These are phyloP conservation scores for Sycon ciliatum DNA, from an alignment of 37 sponge, comb jelly and placozoan species.

Conservation along the genomic window DNA sequence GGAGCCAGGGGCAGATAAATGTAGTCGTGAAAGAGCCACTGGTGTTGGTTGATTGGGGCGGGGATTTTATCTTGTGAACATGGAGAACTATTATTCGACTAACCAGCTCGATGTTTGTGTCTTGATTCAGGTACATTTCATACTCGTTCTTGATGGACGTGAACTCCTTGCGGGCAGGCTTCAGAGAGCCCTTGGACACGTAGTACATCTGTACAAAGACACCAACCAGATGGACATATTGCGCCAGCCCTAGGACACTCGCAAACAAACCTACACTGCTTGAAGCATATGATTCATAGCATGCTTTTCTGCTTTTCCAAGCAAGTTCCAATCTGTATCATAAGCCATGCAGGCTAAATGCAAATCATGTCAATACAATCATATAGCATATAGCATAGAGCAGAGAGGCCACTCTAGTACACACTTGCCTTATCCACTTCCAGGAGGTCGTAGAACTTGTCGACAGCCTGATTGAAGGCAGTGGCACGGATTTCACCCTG, in stretches of 20 bases:
- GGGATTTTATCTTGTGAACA: too few relatives aligned
- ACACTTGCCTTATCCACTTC: constrained; percentile 60
- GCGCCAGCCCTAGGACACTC: not conserved
- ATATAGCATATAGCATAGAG: constrained; percentile 1
- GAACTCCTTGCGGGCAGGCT: constrained; percentile 79
- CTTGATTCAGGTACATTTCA: constrained; percentile 58
- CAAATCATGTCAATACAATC: not conserved
- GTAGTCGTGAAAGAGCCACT: too few relatives aligned
- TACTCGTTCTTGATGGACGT: constrained; percentile 79
- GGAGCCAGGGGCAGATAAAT: too few relatives aligned
- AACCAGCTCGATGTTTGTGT: constrained; percentile 68
- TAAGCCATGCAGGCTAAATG: not conserved
- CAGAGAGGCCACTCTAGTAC: not conserved
- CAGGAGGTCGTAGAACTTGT: constrained; percentile 43
- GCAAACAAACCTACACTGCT: constrained; percentile 1
- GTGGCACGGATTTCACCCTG: constrained; percentile 73
- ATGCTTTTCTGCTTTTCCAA: too few relatives aligned
- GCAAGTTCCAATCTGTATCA: not conserved
- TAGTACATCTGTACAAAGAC: constrained; percentile 52
- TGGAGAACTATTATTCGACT: too few relatives aligned
- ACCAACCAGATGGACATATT: not conserved
- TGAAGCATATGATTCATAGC: too few relatives aligned
- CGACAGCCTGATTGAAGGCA: constrained; percentile 73
- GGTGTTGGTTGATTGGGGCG: too few relatives aligned
- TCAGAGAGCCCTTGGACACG: constrained; percentile 55